Conservation (phyloP, 1,140 invertebrate species). For the Drosophila sp. region DNA sequence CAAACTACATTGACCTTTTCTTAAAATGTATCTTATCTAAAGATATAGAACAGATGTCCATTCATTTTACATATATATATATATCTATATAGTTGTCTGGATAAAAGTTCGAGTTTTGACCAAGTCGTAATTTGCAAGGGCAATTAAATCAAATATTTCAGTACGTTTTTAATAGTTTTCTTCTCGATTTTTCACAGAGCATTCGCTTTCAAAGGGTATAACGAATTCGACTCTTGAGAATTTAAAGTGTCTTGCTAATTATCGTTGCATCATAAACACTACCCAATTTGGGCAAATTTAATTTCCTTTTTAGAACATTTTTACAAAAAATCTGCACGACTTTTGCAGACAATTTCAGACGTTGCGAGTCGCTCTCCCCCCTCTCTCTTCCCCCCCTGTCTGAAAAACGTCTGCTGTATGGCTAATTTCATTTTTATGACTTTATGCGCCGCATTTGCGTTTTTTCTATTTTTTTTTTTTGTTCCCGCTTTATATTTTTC, state of each 20-base stretch:
- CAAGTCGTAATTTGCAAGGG: too few species aligned
- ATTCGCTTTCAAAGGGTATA: not conserved
- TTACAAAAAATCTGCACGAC: not conserved
- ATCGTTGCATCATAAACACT: constrained; percentile 7
- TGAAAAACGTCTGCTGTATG: constrained; percentile 37
- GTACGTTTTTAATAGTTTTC: too few species aligned
- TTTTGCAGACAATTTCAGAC: constrained; percentile 1
- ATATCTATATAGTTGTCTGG: too few species aligned
- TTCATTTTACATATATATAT: too few species aligned
- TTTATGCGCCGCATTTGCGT: constrained; percentile 57
- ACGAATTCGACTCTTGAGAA: not conserved
- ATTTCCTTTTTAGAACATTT: constrained; percentile 10
- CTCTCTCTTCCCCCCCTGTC: not conserved
- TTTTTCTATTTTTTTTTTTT: constrained; percentile 29
- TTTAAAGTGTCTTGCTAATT: not conserved
- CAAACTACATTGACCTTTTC: too few species aligned
- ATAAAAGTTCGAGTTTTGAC: too few species aligned
- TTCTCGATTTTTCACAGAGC: too few species aligned
- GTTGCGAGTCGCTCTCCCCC: not conserved
- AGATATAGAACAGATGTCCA: too few species aligned
- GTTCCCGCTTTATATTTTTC: constrained; percentile 6
- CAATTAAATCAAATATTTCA: too few species aligned
- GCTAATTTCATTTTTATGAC: constrained; percentile 77
- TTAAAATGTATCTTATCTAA: too few species aligned
- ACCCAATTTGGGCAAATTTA: constrained; percentile 3